phyloP scores from a whole-genome alignment of 1,140 invertebrate species.

The Anthonomus grandis region DNA sequence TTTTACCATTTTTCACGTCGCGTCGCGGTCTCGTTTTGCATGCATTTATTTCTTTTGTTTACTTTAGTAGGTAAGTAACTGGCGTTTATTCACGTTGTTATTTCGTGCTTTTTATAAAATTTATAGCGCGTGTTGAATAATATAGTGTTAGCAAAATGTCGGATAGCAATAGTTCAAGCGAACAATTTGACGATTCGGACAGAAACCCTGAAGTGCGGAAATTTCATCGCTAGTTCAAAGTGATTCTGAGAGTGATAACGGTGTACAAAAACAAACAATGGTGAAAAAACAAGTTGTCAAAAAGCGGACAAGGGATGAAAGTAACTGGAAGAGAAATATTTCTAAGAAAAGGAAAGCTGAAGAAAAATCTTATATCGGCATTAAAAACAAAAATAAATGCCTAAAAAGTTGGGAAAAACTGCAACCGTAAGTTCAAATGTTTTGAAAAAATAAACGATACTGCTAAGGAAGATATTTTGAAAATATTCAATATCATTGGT shows the following conservation, averaged over 20 bases:
- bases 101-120: not conserved
- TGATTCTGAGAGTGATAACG: slow-evolving; percentile 8
- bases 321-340: not conserved
- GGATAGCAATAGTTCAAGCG: too few species aligned
- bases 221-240: not conserved
- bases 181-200: too few species aligned
- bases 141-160: not conserved
- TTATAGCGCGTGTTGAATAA: too few species aligned
- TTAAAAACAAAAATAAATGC: too few species aligned
- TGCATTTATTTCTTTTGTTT: too few species aligned
- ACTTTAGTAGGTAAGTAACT: not conserved
- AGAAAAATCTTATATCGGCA: too few species aligned
- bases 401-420: too few species aligned
- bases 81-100: not conserved
- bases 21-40: not conserved
- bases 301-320: too few species aligned
- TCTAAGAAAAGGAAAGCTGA: slow-evolving; percentile 13
- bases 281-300: slow-evolving; percentile 4
- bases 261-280: slow-evolving; percentile 5
- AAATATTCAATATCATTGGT: too few species aligned
- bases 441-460: too few species aligned
- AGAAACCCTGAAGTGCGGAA: not conserved
- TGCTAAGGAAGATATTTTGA: too few species aligned
- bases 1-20: not conserved
- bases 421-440: too few species aligned